These are phyloP conservation scores for Hypercompe scribonia DNA, from an alignment of 2,888 invertebrate genomes.

Conservation along the genomic window DNA sequence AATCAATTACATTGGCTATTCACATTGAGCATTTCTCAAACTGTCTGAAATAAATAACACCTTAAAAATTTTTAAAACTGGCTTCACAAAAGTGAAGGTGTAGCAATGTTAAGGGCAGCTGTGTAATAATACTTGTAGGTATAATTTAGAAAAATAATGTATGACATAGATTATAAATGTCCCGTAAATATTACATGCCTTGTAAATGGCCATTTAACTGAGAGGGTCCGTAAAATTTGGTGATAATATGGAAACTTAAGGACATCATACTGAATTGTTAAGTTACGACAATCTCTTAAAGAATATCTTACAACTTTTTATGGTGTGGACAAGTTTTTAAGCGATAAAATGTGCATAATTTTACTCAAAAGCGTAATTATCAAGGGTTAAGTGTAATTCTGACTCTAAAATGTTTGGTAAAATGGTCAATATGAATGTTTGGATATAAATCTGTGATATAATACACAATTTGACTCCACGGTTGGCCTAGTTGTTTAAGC, in stretches of 20 bases:
- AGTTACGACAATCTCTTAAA: slow-evolving; percentile 19
- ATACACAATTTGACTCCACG: no score
- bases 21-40: no score
- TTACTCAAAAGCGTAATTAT: not conserved
- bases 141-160: not conserved
- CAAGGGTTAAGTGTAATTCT: not conserved
- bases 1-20: no score
- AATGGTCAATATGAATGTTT: no score
- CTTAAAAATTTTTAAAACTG: not conserved
- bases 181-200: slow-evolving; percentile 28
- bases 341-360: slow-evolving; percentile 1
- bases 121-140: not conserved
- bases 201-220: slow-evolving; percentile 28
- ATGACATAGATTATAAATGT: not conserved
- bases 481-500: no score
- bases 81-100: no score
- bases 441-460: no score
- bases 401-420: no score
- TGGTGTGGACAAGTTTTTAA: not conserved
- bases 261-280: slow-evolving; percentile 29
- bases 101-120: not conserved
- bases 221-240: slow-evolving; percentile 25
- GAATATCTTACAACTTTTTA: slow-evolving; percentile 19
- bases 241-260: slow-evolving; percentile 4
- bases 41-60: not conserved